phyloP scores from a whole-genome alignment of 2,888 invertebrate genomes.

The Deladenus siricidicola region DNA sequence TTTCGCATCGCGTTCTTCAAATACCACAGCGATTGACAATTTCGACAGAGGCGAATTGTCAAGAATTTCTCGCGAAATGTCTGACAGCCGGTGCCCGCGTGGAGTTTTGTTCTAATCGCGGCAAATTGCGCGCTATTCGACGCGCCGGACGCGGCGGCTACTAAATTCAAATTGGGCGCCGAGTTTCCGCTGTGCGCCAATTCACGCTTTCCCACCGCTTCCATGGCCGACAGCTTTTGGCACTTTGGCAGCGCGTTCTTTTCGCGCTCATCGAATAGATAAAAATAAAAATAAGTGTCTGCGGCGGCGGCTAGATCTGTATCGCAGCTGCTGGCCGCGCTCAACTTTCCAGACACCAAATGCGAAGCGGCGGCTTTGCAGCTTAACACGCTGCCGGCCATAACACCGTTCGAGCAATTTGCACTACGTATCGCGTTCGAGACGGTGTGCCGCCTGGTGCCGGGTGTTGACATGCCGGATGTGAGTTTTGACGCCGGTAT shows the following conservation, averaged over 20 bases:
- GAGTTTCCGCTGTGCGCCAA: too few species aligned
- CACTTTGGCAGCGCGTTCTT: background rate
- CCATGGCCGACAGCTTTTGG: background rate
- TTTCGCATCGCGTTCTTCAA: too few species aligned
- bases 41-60: background rate
- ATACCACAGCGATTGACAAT: background rate
- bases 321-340: background rate
- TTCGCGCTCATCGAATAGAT: background rate
- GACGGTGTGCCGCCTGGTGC: background rate
- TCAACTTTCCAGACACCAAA: too few species aligned
- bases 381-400: background rate
- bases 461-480: too few species aligned
- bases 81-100: background rate
- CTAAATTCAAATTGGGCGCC: too few species aligned
- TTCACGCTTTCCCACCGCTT: too few species aligned
- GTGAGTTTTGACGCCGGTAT: too few species aligned
- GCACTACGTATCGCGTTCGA: too few species aligned
- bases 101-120: background rate
- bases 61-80: background rate
- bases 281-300: background rate
- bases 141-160: background rate
- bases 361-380: background rate
- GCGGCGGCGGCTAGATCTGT: background rate
- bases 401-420: too few species aligned
- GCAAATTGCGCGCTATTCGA: background rate